Conservation (phyloP, 2,888 invertebrate species). For the Margaritifera margaritifera region DNA sequence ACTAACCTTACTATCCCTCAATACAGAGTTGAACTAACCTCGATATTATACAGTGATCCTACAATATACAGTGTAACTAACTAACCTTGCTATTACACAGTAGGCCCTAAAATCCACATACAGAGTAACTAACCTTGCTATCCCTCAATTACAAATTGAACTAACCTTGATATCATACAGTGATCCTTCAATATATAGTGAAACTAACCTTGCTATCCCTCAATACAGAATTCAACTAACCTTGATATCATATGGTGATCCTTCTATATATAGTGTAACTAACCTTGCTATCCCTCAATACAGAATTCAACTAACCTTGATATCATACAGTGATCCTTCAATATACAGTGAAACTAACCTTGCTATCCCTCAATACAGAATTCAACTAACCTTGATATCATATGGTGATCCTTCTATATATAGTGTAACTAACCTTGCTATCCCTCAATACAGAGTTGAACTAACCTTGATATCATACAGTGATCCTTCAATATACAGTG, state of each 20-base stretch:
- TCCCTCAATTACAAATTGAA: too few relatives aligned
- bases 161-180: conserved; percentile 8
- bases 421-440: background rate
- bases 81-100: too few relatives aligned
- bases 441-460: too few relatives aligned
- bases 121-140: background rate
- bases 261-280: background rate
- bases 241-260: background rate
- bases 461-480: conserved; percentile 8
- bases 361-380: too few relatives aligned
- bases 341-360: background rate
- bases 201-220: background rate
- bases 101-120: too few relatives aligned
- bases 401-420: background rate
- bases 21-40: too few relatives aligned
- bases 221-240: too few relatives aligned
- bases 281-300: too few relatives aligned
- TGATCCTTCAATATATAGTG: background rate
- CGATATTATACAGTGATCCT: too few relatives aligned
- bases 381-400: background rate
- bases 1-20: too few relatives aligned
- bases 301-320: too few relatives aligned
- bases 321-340: background rate
- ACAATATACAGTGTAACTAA: too few relatives aligned
- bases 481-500: background rate